Conservation (phyloP, 2,113 vertebrate genomes). For the Corythoichthys haematopterus region DNA sequence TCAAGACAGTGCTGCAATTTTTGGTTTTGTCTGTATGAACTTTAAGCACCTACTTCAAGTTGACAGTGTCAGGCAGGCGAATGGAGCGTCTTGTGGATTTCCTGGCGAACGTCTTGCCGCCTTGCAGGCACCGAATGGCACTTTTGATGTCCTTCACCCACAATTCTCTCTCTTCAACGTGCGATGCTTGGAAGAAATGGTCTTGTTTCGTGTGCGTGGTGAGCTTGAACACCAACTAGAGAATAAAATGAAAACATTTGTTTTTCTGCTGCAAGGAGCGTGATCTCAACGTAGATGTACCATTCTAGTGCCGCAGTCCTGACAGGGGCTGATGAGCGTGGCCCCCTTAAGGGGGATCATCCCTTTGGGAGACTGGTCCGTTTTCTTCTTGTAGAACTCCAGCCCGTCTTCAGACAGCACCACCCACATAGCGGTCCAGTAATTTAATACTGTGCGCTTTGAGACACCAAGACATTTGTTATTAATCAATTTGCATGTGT, state of each 20-base stretch:
- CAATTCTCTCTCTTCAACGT: slow-evolving; percentile 87
- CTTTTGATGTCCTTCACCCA: slow-evolving; percentile 92
- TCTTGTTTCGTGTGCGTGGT: slow-evolving; percentile 84
- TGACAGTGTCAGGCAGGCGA: slow-evolving; percentile 82
- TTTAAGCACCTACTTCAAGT: slow-evolving; percentile 74
- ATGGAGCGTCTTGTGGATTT: slow-evolving; percentile 91
- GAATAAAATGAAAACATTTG: neutral
- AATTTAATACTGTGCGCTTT: slow-evolving; percentile 87
- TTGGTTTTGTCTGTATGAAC: too few relatives aligned
- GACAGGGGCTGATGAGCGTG: slow-evolving; percentile 79
- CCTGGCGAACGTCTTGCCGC: slow-evolving; percentile 86
- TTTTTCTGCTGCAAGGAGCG: neutral
- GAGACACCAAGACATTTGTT: slow-evolving; percentile 2
- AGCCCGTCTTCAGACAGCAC: slow-evolving; percentile 88
- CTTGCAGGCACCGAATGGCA: slow-evolving; percentile 77
- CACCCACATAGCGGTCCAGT: slow-evolving; percentile 92
- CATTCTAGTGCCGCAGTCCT: slow-evolving; percentile 86
- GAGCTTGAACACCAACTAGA: slow-evolving; percentile 90
- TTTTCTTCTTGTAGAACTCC: slow-evolving; percentile 92
- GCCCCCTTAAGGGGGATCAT: slow-evolving; percentile 92
- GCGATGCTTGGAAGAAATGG: slow-evolving; percentile 91
- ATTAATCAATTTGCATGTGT: neutral
- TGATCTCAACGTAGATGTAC: slow-evolving; percentile 55
- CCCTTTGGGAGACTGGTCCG: slow-evolving; percentile 85
- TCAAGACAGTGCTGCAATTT: too few relatives aligned